Base-by-base conservation (phyloP, 2,797 vertebrate genomes). In the Rhinichthys osculus region DNA sequence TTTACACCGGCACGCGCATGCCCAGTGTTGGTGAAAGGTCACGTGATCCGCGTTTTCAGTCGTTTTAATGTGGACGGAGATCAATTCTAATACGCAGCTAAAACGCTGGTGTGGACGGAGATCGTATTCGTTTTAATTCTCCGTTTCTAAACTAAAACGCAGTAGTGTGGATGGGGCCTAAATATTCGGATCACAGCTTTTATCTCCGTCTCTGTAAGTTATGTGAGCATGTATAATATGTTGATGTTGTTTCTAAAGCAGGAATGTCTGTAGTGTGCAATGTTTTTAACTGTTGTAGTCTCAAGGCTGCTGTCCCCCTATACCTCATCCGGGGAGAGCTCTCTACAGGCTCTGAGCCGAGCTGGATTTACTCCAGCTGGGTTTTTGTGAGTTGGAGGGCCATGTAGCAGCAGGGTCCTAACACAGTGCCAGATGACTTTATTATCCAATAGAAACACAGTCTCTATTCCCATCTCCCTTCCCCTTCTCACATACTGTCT, bases 361-460 rank as follows among this genome's bases (percentile, higher is more conserved):
- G 54, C 50, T 84, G 76, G 76, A 52, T 59, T 71, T 81, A 66
- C 54, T 85, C 83, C 76, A 72, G 66, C 82, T 23, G 70, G 27
- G 35, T 42, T 73, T 57, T 80, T 78, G 40, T 72, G 59, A 27
- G 64, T 52, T 59, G 80, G 42, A 71, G 71, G 40, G 69, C 42
- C 69, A 19, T 88, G 72, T 78, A 83, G 52, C 88, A 86, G 85
- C 76, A 78, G 76, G 86, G 40, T 42, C 66, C 21, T 86, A 73
- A 86, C n/a, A 82, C 40, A 59, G 27, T 80, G 35, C 27, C 82
- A 89, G 70, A 83, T 10, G 14, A 84, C 70, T 87, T 82, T 40
- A 78, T 85, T 86, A 87, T 81, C 16, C 79, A 87, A 87, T 40
- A 30, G 50, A 77, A 83, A 67, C 50, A 66, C 47, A 69, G 19